Evolutionary conservation across 2,888 invertebrate species (phyloP).

Genomic region (Cerastoderma edule): DNA sequence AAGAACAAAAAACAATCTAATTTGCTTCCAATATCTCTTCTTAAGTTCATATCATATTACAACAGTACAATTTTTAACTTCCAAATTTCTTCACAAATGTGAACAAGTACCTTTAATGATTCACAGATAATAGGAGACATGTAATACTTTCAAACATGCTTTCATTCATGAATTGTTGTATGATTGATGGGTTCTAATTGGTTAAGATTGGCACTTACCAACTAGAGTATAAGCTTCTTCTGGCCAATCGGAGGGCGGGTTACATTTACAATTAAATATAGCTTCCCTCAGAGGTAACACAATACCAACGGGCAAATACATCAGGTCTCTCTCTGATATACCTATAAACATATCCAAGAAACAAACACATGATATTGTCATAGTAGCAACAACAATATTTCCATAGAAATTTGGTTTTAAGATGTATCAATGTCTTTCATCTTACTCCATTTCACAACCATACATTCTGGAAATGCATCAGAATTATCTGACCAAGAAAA

Average conservation of each 20-base stretch:
- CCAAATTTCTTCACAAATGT: no score
- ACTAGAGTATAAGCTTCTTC: slow-evolving; percentile 89
- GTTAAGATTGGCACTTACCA: slow-evolving; percentile 79
- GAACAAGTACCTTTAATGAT: background rate
- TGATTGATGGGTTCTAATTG: background rate
- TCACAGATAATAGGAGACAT: background rate
- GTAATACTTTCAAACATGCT: no score
- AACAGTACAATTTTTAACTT: no score
- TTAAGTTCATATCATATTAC: background rate
- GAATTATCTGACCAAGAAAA: no score
- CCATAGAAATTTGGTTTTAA: no score
- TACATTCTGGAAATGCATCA: no score
- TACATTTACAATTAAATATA: slow-evolving; percentile 89
- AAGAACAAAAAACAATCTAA: no score
- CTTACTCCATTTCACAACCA: no score
- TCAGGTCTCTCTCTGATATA: slow-evolving; percentile 89
- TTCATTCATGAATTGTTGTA: background rate
- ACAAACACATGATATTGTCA: background rate
- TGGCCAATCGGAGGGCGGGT: slow-evolving; percentile 90
- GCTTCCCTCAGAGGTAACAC: slow-evolving; percentile 88
- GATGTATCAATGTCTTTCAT: no score
- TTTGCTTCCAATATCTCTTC: background rate
- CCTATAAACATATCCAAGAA: slow-evolving; percentile 84
- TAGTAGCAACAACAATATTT: no score
- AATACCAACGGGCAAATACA: slow-evolving; percentile 89